These are phyloP conservation scores for Sesamia nonagrioides DNA, from an alignment of 1,140 invertebrate species.

Conservation along the genomic window DNA sequence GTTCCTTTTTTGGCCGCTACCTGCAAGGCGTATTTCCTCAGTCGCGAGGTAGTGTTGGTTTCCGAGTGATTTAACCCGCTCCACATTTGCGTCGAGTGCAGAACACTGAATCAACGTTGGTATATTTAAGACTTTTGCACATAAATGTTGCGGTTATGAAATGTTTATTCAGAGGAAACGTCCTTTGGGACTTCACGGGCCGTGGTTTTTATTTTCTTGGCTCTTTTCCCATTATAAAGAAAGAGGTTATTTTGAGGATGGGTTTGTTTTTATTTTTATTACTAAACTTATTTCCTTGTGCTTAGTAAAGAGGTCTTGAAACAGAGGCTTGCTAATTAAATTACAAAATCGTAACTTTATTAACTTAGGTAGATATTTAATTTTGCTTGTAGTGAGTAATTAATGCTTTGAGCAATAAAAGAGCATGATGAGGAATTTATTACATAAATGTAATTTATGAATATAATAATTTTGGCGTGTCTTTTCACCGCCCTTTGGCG, in stretches of 20 bases:
- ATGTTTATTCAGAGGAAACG: neutral
- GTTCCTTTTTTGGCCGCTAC: neutral
- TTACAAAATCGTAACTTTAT: too few relatives aligned
- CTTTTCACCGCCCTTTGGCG: too few relatives aligned
- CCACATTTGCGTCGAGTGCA: constrained; percentile 51
- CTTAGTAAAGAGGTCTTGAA: too few relatives aligned
- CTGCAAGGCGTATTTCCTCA: constrained; percentile 29
- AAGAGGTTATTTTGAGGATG: neutral
- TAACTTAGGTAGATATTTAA: too few relatives aligned
- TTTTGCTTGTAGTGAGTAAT: too few relatives aligned
- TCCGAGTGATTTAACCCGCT: constrained; percentile 65
- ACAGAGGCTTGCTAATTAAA: too few relatives aligned
- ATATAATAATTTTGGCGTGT: too few relatives aligned
- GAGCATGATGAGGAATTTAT: too few relatives aligned
- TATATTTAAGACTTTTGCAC: constrained; percentile 41
- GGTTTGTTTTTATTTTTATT: neutral
- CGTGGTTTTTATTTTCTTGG: constrained; percentile 16
- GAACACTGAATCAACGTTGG: constrained; percentile 47
- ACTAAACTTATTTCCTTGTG: too few relatives aligned
- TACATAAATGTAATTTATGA: too few relatives aligned
- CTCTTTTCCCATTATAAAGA: neutral
- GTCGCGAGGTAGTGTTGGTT: constrained; percentile 57
- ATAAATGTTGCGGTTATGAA: constrained; percentile 30
- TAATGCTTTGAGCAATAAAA: too few relatives aligned
- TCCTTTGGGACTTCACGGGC: constrained; percentile 8